These are phyloP conservation scores for Athene noctua DNA, from an alignment of 2,113 vertebrate genomes.

Conservation along the genomic window DNA sequence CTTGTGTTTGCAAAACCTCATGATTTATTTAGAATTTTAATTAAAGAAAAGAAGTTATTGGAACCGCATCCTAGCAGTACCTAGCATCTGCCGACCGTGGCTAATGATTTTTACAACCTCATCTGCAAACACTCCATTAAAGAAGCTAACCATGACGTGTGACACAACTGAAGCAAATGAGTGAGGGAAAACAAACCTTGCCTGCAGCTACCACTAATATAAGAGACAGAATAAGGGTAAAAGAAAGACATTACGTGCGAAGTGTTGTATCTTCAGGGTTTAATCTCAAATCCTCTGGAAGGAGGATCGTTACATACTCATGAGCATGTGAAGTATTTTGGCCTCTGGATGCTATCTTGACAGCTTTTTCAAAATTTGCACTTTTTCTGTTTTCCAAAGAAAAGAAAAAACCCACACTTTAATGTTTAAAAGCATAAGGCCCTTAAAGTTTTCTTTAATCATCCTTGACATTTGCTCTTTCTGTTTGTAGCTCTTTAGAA, in stretches of 20 bases:
- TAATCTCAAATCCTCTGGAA: background rate
- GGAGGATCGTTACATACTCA: background rate
- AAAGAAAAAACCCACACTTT: background rate
- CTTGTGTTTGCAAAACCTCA: conserved; percentile 37
- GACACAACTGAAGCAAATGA: conserved; percentile 1
- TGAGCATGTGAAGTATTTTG: background rate
- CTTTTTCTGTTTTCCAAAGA: background rate
- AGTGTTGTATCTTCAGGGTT: background rate
- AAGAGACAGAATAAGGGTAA: background rate
- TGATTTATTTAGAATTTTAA: conserved; percentile 70
- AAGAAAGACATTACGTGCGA: background rate
- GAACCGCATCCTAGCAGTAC: conserved; percentile 16
- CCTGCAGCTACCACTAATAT: background rate
- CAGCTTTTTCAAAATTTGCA: background rate
- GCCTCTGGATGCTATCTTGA: background rate
- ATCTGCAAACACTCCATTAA: conserved; percentile 49
- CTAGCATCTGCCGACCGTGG: conserved; percentile 4
- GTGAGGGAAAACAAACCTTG: background rate
- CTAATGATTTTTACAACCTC: conserved; percentile 60
- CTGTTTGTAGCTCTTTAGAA: background rate
- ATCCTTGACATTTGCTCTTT: background rate
- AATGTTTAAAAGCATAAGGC: background rate
- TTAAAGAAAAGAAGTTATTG: conserved; percentile 58
- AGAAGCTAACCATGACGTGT: conserved; percentile 13
- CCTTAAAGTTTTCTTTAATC: background rate